Evolutionary conservation across 2,888 invertebrate genomes (phyloP).

Genomic region (Orgyia antiqua): DNA sequence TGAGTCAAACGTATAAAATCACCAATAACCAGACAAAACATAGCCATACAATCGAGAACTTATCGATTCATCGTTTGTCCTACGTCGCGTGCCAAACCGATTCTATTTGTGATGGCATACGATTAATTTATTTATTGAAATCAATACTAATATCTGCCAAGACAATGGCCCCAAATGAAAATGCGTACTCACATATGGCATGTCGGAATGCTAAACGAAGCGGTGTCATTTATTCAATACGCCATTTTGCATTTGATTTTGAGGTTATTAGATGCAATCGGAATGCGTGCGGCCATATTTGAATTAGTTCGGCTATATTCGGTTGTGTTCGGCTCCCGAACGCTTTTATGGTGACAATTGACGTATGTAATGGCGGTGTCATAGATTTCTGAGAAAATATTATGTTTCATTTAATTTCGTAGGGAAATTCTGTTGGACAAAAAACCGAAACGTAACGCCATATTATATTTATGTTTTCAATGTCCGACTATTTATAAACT

Average conservation of each 20-base stretch:
- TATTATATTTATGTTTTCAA: no score
- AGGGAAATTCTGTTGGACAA: conserved; percentile 44
- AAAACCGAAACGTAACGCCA: conserved; percentile 27
- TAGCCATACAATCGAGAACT: conserved; percentile 53
- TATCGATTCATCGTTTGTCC: conserved; percentile 67
- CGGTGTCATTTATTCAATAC: conserved; percentile 73
- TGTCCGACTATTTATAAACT: conserved; percentile 27
- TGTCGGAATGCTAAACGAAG: conserved; percentile 73
- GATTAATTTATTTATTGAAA: conserved; percentile 78
- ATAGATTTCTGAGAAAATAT: conserved; percentile 60
- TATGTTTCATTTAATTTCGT: conserved; percentile 39
- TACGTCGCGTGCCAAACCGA: conserved; percentile 70
- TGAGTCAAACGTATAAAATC: conserved; percentile 67
- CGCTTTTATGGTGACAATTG: conserved; percentile 56
- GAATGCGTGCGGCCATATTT: conserved; percentile 70
- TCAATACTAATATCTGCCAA: conserved; percentile 76
- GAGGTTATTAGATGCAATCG: conserved; percentile 78
- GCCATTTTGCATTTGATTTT: conserved; percentile 76
- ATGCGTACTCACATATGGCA: conserved; percentile 72
- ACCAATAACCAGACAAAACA: conserved; percentile 47
- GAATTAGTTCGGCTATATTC: conserved; percentile 59
- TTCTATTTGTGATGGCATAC: conserved; percentile 68
- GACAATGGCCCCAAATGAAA: conserved; percentile 76
- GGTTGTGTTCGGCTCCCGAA: conserved; percentile 49
- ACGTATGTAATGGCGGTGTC: conserved; percentile 53